These are phyloP conservation scores for Vanessa atalanta DNA, from an alignment of 1,140 invertebrate species.

Conservation along the genomic window DNA sequence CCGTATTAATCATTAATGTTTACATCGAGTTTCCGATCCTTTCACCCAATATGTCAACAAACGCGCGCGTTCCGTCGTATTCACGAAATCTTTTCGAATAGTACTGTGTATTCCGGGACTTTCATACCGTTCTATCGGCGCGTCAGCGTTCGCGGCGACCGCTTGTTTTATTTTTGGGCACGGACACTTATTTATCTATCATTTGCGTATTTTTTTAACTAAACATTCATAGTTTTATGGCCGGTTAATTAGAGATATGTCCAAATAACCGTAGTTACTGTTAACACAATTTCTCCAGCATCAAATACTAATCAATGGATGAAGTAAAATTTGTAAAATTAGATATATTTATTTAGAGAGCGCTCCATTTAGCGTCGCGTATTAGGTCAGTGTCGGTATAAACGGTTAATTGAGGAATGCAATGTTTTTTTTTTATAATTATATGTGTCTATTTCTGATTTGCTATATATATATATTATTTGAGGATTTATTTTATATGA, in stretches of 20 bases:
- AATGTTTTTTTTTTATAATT: too few relatives aligned
- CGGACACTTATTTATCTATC: slow-evolving; percentile 55
- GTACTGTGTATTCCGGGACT: slow-evolving; percentile 61
- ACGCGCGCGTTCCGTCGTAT: slow-evolving; percentile 43
- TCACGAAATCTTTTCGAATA: slow-evolving; percentile 61
- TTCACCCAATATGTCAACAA: slow-evolving; percentile 14
- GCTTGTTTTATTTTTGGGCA: slow-evolving; percentile 72
- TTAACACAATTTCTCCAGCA: slow-evolving; percentile 30
- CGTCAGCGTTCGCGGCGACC: slow-evolving; percentile 54
- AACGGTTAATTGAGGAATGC: slow-evolving; percentile 22
- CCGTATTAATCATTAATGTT: slow-evolving; percentile 45
- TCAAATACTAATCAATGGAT: slow-evolving; percentile 26
- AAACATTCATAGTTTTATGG: slow-evolving; percentile 50
- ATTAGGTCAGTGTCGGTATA: slow-evolving; percentile 48
- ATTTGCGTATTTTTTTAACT: slow-evolving; percentile 68
- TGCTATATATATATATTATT: too few relatives aligned
- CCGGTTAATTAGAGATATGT: slow-evolving; percentile 35
- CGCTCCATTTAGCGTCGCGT: slow-evolving; percentile 38
- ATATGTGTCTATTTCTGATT: too few relatives aligned
- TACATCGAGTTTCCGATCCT: slow-evolving; percentile 34
- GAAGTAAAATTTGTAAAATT: slow-evolving; percentile 41
- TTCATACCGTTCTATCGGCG: slow-evolving; percentile 37
- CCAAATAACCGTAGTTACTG: slow-evolving; percentile 33
- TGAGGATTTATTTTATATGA: too few relatives aligned
- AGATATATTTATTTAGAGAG: slow-evolving; percentile 47